A percentile compares a stretch with the other conserved stretches of the same genome.
Conservation (phyloP, 2,888 invertebrate genomes). For the Drosophila vallismaia region DNA sequence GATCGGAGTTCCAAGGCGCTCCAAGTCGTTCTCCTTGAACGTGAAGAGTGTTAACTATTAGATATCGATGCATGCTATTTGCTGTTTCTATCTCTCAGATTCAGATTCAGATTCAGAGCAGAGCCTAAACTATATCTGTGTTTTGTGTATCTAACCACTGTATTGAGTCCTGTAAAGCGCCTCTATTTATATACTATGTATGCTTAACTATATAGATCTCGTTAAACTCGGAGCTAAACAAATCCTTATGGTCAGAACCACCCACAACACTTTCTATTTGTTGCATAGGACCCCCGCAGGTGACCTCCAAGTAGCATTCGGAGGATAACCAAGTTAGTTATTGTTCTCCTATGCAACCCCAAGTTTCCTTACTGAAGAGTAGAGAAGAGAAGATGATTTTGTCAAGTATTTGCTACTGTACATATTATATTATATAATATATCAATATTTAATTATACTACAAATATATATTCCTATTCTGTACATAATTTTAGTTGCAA, state of each 20-base stretch:
- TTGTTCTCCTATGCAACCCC: slow-evolving; percentile 50
- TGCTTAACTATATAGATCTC: slow-evolving; percentile 65
- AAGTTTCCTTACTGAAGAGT: slow-evolving; percentile 67
- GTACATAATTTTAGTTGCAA: slow-evolving; percentile 48
- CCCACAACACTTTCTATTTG: slow-evolving; percentile 22
- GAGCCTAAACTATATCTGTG: slow-evolving; percentile 2
- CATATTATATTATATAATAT: slow-evolving; percentile 35
- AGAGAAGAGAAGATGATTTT: slow-evolving; percentile 5
- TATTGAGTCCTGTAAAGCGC: slow-evolving; percentile 28
- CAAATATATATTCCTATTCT: slow-evolving; percentile 31
- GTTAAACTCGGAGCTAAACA: slow-evolving; percentile 43
- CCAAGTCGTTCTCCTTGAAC: slow-evolving; percentile 26
- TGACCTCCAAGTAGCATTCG: slow-evolving; percentile 3
- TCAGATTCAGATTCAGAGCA: no score
- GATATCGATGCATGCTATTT: slow-evolving; percentile 29
- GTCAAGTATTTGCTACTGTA: slow-evolving; percentile 63
- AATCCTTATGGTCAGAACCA: slow-evolving; percentile 25
- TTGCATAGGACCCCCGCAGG: slow-evolving; percentile 5
- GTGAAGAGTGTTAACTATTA: slow-evolving; percentile 31
- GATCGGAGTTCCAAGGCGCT: slow-evolving; percentile 38
- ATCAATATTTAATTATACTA: slow-evolving; percentile 11
- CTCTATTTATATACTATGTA: slow-evolving; percentile 34
- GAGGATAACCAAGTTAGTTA: slow-evolving; percentile 12
- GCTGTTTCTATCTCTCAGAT: slow-evolving; percentile 1
- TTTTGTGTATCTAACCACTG: slow-evolving; percentile 26